Evolutionary conservation across 2,797 vertebrate genomes (phyloP).

Genomic region (Schizothorax lantsangensis): DNA sequence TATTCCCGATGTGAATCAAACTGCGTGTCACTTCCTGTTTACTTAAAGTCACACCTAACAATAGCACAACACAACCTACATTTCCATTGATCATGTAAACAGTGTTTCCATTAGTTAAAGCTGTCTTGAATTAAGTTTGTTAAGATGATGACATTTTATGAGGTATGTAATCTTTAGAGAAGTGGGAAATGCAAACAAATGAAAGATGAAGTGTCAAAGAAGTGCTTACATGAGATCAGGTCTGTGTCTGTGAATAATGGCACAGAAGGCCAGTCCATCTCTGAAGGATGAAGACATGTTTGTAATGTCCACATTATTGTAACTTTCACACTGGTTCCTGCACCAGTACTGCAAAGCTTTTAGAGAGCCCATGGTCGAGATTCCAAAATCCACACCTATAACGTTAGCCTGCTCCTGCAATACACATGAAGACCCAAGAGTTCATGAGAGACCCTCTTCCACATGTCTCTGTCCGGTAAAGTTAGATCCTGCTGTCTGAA

Average conservation of each 20-base stretch:
- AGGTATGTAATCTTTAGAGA: background rate
- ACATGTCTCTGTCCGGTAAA: background rate
- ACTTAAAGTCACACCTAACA: constrained; percentile 37
- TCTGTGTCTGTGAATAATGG: constrained; percentile 92
- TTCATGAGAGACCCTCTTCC: background rate
- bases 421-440: background rate
- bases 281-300: constrained; percentile 95
- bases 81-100: background rate
- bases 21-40: constrained; percentile 31
- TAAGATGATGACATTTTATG: background rate
- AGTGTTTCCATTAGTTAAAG: background rate
- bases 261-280: constrained; percentile 95
- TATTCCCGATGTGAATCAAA: background rate
- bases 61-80: background rate
- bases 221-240: constrained; percentile 93
- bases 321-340: constrained; percentile 86
- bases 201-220: background rate
- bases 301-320: constrained; percentile 86
- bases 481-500: constrained; percentile 7
- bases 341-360: constrained; percentile 95
- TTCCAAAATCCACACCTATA: constrained; percentile 14
- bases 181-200: background rate
- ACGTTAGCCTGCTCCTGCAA: background rate
- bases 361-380: constrained; percentile 85
- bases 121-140: background rate